Evolutionary conservation across 2,113 vertebrate species (phyloP), one percentile per base, ranked within the genome.

Genomic region (Brachypteracias leptosomus): DNA sequence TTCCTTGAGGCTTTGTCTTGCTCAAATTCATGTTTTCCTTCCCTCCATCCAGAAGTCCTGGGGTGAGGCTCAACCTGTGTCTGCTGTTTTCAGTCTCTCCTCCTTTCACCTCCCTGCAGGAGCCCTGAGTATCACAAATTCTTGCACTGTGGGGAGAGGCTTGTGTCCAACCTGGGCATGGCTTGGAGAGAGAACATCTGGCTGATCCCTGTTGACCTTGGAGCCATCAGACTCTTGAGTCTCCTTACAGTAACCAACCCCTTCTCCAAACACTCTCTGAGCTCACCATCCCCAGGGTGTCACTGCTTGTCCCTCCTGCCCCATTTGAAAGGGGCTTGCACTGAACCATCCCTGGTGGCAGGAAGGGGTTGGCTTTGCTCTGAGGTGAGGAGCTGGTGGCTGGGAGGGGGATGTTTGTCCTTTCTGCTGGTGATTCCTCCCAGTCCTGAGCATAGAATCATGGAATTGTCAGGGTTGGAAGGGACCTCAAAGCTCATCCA

Each of bases 141-240:
- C 91, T 93, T 97, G 90, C 85, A 55, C 83, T 5, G 16, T 76
- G 89, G 91, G 74, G 66, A 90, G 77, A 94, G 74, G 95, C 95
- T 96, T 77, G 77, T 55, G 46, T 83, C 89, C 95, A 81, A 70
- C 52, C 85, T 95, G 92, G 95, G 91, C 95, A 89, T 93, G 90
- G 85, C 92, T 82, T 97, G 95, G 96, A 97, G 93, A 3, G 9
- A 89, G 81, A 91, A 31, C 93, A 93, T 93, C 91, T 94, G 96
- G 96, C 96, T 33, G 92, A 33, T 82, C 94, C 90, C 92, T 96
- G 38, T 88, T 96, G 93, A 91, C 93, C 89, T 97, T 97, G 95
- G 94, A 97, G 75, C 68, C 25, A 28, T 66, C 66, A 33, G 40
- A 78, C 84, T 63, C 91, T 66, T 88, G 31, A 2, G 2, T 88